Evolutionary conservation across 2,797 vertebrate genomes (phyloP).

Genomic region (Cynopterus sphinx): DNA sequence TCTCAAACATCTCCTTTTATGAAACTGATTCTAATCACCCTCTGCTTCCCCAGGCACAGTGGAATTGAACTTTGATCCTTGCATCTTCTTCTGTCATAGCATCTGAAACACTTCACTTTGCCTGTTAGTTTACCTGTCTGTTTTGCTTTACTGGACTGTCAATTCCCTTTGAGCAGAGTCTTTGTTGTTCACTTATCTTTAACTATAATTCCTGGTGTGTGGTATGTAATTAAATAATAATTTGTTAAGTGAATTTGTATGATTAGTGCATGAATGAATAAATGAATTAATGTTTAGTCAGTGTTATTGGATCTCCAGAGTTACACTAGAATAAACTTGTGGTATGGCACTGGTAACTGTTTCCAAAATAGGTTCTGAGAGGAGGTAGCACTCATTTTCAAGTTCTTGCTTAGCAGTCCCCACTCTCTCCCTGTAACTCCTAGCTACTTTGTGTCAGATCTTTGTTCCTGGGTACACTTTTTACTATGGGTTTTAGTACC

Average conservation of each 20-base stretch:
- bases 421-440: not conserved
- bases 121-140: not conserved
- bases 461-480: constrained; percentile 2
- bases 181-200: constrained; percentile 16
- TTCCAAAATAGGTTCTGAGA: not conserved
- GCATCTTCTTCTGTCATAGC: not conserved
- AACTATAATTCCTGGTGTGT: not conserved
- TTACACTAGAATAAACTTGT: not conserved
- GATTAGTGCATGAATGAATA: not conserved
- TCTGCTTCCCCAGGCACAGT: not conserved
- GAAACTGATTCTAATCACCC: not conserved
- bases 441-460: not conserved
- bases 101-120: not conserved
- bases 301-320: not conserved
- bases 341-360: not conserved
- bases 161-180: not conserved
- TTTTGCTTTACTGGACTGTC: not conserved
- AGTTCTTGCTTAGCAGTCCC: not conserved
- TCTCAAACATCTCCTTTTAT: not conserved
- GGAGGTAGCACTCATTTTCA: constrained; percentile 3
- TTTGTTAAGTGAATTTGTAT: not conserved
- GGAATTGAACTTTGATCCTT: not conserved
- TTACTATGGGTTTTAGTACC: not conserved
- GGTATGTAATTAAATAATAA: not conserved
- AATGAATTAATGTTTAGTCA: not conserved